Percentiles rank a stretch among this genome's conserved stretches.
Conservation (phyloP, 2,888 invertebrate species). For the Melieria crassipennis region DNA sequence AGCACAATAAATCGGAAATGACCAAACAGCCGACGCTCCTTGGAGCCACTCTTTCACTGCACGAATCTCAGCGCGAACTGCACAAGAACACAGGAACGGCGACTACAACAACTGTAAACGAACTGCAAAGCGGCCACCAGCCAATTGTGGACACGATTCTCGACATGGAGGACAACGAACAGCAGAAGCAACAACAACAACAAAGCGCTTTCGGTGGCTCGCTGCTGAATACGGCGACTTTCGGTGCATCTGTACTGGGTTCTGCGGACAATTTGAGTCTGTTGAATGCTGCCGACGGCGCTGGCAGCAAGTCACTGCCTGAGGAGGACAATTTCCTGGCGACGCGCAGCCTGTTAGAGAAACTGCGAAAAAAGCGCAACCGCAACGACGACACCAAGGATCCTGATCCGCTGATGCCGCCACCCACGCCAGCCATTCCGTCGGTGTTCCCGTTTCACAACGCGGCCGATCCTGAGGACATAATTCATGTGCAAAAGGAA, state of each 20-base stretch:
- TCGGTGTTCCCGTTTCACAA: conserved; percentile 63
- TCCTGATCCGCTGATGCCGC: conserved; percentile 55
- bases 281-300: conserved; percentile 41
- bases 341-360: conserved; percentile 85
- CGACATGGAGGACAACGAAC: conserved; percentile 58
- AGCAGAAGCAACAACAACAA: conserved; percentile 43
- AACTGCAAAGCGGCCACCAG: conserved; percentile 46
- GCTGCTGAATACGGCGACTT: conserved; percentile 35
- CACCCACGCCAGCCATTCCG: conserved; percentile 62
- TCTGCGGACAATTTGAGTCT: conserved; percentile 50
- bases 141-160: conserved; percentile 60
- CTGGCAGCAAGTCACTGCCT: conserved; percentile 47
- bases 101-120: conserved; percentile 3
- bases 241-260: conserved; percentile 51
- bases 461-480: conserved; percentile 61
- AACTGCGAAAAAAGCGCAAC: conserved; percentile 72
- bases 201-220: conserved; percentile 37
- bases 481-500: conserved; percentile 62
- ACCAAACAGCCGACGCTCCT: conserved; percentile 10
- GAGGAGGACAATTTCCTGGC: conserved; percentile 82
- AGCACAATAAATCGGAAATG: conserved; percentile 20
- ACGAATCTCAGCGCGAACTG: conserved; percentile 37
- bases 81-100: conserved; percentile 15
- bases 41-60: conserved; percentile 29
- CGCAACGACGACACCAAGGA: conserved; percentile 55